Base-by-base conservation (phyloP, 2,888 invertebrate species). In the Drosophila koepferae region DNA sequence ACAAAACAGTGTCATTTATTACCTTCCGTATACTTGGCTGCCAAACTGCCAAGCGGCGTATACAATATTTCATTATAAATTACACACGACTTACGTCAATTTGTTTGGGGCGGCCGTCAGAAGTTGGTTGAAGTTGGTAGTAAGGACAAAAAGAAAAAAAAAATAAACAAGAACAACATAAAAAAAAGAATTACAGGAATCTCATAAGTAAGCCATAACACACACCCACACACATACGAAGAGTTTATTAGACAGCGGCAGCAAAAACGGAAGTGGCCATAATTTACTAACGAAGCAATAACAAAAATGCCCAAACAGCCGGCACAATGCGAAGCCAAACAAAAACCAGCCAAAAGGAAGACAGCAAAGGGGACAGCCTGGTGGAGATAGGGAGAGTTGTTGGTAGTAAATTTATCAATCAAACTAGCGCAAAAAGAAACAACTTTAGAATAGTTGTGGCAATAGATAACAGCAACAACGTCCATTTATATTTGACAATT, bases 61-160 rank as follows among this genome's bases (percentile, higher is more conserved):
- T 83, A 85, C 83, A 88, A 86, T 86, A 86, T 89, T 86, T 86
- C 86, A 86, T 89, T 86, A 86, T 86, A 86, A 86, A 86, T 86
- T 89, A 84, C 89, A 89, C 81, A 89, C 89, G 89, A 87, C 87
- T 86, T 82, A 80, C 85, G 85, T 89, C 87, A 89, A 86, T 86
- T 86, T 86, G 87, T 89, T 89, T 85, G 72, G 58, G 80, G 74
- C 69, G 80, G 87, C 81, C 82, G 72, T 75, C 72, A 82, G 40
- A 86, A 82, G 75, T 51, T 51, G 49, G 34, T 51, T 86, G 77
- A 84, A 78, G 76, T 79, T 72, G 80, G 76, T 68, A 65, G 72
- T 55, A 56, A 14, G 12, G 36, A 20, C 54, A 54, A 41, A n/a
- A 41, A 41, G n/a, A 71, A 63, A 23, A n/a, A 53, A n/a, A 53